Conservation (phyloP, 2,797 vertebrate species). For the Astyanax mexicanus region DNA sequence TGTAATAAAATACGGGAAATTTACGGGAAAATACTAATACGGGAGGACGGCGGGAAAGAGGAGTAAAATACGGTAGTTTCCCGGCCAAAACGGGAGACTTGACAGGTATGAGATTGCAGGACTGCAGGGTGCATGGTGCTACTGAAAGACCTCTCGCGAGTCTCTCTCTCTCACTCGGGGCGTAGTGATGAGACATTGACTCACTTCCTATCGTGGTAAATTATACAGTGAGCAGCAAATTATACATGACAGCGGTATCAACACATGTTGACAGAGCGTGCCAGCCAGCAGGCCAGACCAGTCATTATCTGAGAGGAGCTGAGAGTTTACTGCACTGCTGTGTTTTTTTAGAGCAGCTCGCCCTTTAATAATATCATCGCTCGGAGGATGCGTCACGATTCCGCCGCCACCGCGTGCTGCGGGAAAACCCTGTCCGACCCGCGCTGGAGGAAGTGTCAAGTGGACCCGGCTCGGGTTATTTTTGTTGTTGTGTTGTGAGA, state of each 20-base stretch:
- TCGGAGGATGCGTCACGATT: not conserved
- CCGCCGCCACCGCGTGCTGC: not conserved
- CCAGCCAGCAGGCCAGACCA: slow-evolving; percentile 50
- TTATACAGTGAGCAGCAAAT: slow-evolving; percentile 61
- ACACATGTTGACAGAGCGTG: slow-evolving; percentile 67
- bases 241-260: slow-evolving; percentile 49
- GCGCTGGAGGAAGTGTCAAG: not conserved
- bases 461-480: not conserved
- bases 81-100: too few relatives aligned
- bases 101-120: too few relatives aligned
- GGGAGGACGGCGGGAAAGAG: too few relatives aligned
- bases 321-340: slow-evolving; percentile 10
- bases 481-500: slow-evolving; percentile 24
- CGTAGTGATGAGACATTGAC: slow-evolving; percentile 57
- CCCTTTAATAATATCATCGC: slow-evolving; percentile 41
- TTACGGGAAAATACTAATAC: too few relatives aligned
- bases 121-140: too few relatives aligned
- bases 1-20: too few relatives aligned
- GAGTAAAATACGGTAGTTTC: too few relatives aligned
- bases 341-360: not conserved
- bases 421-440: not conserved
- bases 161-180: not conserved
- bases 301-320: slow-evolving; percentile 60
- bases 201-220: slow-evolving; percentile 66
- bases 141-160: too few relatives aligned